Evolutionary conservation across 2,797 vertebrate genomes (phyloP), one percentile per base, ranked within the genome.

Genomic region (Lithobates sylvaticus): DNA sequence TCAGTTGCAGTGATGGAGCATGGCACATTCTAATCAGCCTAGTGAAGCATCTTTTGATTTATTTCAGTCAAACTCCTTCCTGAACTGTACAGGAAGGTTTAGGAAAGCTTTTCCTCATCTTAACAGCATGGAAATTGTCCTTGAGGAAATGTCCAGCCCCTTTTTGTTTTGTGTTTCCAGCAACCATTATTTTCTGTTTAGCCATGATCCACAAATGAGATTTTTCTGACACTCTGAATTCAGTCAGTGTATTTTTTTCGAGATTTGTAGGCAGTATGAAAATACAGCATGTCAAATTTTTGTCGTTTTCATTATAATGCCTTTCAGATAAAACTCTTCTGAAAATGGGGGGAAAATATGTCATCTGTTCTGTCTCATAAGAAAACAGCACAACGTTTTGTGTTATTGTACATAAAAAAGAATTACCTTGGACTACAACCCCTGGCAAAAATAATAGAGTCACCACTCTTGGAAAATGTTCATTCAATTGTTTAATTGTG

Each of bases 261-360:
- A 65, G 75, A 83, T 83, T 83, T 74, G 29, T 83, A 68, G 76
- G 29, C 84, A 86, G 72, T 44, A 39, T 39, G 42, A 68, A 87
- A 73, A 87, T 83, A 83, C 76, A 34, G 39, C 39, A 78, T 87
- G 85, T 87, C 85, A 87, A 67, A 7, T 58, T 64, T 75, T 83
- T 83, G 54, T 87, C 81, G 26, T 83, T 83, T 87, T 83, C 54
- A 78, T 83, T 87, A 78, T 39, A 73, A 69, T 78, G 67, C 18
- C 32, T 75, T 81, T 76, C 78, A 54, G 54, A 69, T 75, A 74
- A 72, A 86, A 83, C 23, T 77, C n/a, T 78, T 64, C n/a, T 27
- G n/a, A 71, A 78, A 58, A 34, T 8, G 15, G n/a, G 44, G 50
- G 21, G 47, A n/a, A 78, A 36, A 86, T 10, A 68, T 79, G 72